Conservation (phyloP, 2,888 invertebrate species). For the Zygaena filipendulae region DNA sequence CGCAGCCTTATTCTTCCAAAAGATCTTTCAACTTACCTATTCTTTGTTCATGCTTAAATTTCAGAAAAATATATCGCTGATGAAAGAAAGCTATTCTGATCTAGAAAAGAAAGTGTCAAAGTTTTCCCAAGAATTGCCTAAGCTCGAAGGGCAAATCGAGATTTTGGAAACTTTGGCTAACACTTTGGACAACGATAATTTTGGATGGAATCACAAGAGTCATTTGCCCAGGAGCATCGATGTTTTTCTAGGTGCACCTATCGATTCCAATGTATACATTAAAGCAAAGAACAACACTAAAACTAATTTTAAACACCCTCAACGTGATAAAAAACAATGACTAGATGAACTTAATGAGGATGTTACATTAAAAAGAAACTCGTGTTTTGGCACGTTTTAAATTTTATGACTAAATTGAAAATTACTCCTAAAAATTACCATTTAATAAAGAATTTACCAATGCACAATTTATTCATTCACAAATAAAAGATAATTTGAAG, state of each 20-base stretch:
- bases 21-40: too few relatives aligned
- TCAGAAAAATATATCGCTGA: slow-evolving; percentile 36
- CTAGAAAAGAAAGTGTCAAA: slow-evolving; percentile 34
- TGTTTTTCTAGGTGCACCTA: slow-evolving; percentile 21
- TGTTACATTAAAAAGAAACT: slow-evolving; percentile 11
- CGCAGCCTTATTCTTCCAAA: too few relatives aligned
- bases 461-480: slow-evolving; percentile 1
- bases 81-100: slow-evolving; percentile 34
- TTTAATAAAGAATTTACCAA: too few relatives aligned
- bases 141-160: slow-evolving; percentile 44
- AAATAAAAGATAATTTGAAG: too few relatives aligned
- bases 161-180: slow-evolving; percentile 37
- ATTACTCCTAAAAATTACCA: too few relatives aligned
- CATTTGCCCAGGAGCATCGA: slow-evolving; percentile 26
- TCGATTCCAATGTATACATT: neutral
- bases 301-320: slow-evolving; percentile 9
- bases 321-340: slow-evolving; percentile 16
- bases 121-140: slow-evolving; percentile 40
- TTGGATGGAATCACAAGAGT: slow-evolving; percentile 27
- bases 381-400: slow-evolving; percentile 18
- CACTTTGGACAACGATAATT: slow-evolving; percentile 25
- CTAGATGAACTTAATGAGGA: too few relatives aligned
- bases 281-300: slow-evolving; percentile 17
- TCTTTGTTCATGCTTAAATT: too few relatives aligned
- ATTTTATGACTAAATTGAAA: too few relatives aligned